Conservation (phyloP, 1,140 invertebrate genomes). For the Thrips palmi region DNA sequence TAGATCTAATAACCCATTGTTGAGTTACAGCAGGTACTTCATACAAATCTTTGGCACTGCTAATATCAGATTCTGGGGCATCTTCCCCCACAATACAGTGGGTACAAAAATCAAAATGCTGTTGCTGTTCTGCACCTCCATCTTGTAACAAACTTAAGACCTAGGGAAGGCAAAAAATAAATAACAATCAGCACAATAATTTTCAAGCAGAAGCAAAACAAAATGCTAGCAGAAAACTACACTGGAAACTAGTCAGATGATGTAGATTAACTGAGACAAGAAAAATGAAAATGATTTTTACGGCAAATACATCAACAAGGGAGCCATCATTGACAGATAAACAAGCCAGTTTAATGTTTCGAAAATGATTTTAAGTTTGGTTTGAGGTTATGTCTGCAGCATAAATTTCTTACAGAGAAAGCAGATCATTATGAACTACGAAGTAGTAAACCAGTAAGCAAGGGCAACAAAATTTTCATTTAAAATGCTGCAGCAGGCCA, state of each 20-base stretch:
- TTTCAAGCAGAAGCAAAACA: not conserved
- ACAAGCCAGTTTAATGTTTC: too few relatives aligned
- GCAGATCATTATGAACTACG: too few relatives aligned
- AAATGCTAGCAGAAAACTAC: not conserved
- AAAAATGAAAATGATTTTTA: too few relatives aligned
- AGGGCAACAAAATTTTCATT: too few relatives aligned
- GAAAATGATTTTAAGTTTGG: too few relatives aligned
- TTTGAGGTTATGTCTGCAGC: too few relatives aligned
- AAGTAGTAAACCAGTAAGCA: too few relatives aligned
- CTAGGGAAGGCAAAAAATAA: slow-evolving; percentile 29
- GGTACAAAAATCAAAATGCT: slow-evolving; percentile 75
- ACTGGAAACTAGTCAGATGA: not conserved
- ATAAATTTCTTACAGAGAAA: too few relatives aligned
- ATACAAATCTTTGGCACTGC: slow-evolving; percentile 75
- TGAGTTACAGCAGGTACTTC: slow-evolving; percentile 73
- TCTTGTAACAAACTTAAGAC: slow-evolving; percentile 53
- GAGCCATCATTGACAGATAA: too few relatives aligned
- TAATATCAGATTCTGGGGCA: slow-evolving; percentile 56
- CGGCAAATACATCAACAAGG: too few relatives aligned
- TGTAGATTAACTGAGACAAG: too few relatives aligned
- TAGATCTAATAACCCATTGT: slow-evolving; percentile 63
- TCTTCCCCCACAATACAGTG: slow-evolving; percentile 71
- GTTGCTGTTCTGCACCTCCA: slow-evolving; percentile 64
- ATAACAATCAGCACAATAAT: not conserved
- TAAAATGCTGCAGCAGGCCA: too few relatives aligned